Conservation (phyloP, 2,888 invertebrate genomes). For the Cryptocephalus moraei region DNA sequence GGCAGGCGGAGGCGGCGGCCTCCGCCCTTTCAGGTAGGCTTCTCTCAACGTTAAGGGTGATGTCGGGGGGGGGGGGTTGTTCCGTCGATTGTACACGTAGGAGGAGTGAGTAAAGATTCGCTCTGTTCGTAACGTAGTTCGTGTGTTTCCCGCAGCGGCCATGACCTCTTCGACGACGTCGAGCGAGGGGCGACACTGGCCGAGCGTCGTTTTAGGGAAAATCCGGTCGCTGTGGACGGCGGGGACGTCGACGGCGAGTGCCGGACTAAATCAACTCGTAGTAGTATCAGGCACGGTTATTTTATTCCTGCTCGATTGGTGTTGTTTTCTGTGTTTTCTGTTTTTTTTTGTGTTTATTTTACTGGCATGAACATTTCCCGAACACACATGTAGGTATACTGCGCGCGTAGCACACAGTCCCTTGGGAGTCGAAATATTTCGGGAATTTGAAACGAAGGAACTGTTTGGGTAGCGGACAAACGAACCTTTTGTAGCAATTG, state of each 20-base stretch:
- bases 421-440: too few relatives aligned
- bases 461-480: too few relatives aligned
- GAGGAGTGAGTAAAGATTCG: too few relatives aligned
- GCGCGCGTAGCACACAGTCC: too few relatives aligned
- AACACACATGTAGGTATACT: too few relatives aligned
- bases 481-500: too few relatives aligned
- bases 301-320: constrained; percentile 10
- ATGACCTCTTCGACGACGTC: constrained; percentile 38
- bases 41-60: too few relatives aligned
- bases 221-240: constrained; percentile 82
- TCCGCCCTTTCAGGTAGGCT: constrained; percentile 57
- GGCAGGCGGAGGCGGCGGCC: constrained; percentile 43
- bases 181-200: constrained; percentile 53
- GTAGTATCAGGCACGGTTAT: constrained; percentile 53
- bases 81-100: too few relatives aligned
- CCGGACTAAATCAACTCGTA: constrained; percentile 71
- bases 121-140: too few relatives aligned
- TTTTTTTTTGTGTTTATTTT: constrained; percentile 9
- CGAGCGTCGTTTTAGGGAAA: constrained; percentile 74
- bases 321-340: constrained; percentile 10
- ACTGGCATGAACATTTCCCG: background rate
- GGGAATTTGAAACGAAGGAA: too few relatives aligned
- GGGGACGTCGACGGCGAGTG: constrained; percentile 60
- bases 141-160: constrained; percentile 25
- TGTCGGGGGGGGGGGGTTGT: too few relatives aligned